Base-by-base conservation (phyloP, 2,113 vertebrate genomes). In the Paracanthobrama guichenoti region DNA sequence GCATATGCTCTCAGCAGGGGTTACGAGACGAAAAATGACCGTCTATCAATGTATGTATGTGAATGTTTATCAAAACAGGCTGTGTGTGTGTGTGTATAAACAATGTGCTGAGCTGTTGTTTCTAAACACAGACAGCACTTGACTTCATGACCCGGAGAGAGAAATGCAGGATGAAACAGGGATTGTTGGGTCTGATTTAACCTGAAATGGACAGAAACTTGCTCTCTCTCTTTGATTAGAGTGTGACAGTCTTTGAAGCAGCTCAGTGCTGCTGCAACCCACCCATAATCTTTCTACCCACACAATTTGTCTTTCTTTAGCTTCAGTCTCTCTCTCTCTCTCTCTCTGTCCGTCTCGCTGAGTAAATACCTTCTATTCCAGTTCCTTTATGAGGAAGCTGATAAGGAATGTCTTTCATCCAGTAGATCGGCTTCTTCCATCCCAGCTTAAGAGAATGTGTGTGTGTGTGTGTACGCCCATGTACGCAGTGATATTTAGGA, bases 351-450 rank as follows among this genome's bases (percentile, higher is more conserved):
- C 89, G 80, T 87, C 73, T 89, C 86, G 39, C 80, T 90, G 87
- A 92, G 91, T 91, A 91, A 94, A 92, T 90, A 92, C 92, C 90
- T 94, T 91, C 90, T 79, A 89, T 92, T 93, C 89, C 88, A 62
- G 82, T 88, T 91, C 88, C 89, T 91, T 91, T 90, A 91, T 90
- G 88, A 91, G 87, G 86, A 87, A 87, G 90, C 88, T 90, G 92
- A 94, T 93, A 94, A 93, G 93, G 89, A 87, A 90, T 84, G 90
- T 91, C 89, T 93, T 93, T 94, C 92, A 92, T 92, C 90, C 90
- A 79, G 89, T 83, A 91, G 89, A 91, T 90, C 86, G 84, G 60
- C 86, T 75, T 42, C 8, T 42, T 35, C 35, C 81, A 50, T 64
- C 53, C 50, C 55, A 64, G 72, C 53, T 67, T 74, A 88, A 85